phyloP scores from a whole-genome alignment of 1,140 invertebrate species.

The Caenorhabditis elegans region DNA sequence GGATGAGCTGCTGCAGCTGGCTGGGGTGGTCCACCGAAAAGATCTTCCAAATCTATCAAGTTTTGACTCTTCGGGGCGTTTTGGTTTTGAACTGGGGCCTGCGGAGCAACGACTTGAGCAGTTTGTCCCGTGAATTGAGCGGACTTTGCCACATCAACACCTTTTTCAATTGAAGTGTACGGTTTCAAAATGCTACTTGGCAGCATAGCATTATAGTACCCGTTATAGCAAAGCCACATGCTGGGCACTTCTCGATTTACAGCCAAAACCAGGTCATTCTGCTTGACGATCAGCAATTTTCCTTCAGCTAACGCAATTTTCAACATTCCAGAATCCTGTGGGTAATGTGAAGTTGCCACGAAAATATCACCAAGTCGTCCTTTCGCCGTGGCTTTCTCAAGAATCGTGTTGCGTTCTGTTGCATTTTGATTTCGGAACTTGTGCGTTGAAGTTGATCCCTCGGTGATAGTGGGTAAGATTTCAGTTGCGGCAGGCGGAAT shows the following conservation, averaged over 20 bases:
- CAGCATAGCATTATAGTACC: conserved; percentile 38
- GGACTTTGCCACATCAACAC: not conserved
- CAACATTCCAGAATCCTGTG: not conserved
- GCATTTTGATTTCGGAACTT: not conserved
- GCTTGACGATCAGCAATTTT: not conserved
- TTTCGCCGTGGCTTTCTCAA: not conserved
- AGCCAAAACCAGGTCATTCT: not conserved
- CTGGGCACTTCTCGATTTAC: not conserved
- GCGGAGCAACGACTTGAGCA: too few species aligned
- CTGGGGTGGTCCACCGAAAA: not conserved
- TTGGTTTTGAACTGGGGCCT: too few species aligned
- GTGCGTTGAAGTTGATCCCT: not conserved
- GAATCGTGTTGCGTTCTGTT: not conserved
- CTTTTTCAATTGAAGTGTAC: not conserved
- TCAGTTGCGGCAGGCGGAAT: not conserved
- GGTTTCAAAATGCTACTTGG: conserved; percentile 33
- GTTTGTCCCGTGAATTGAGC: not conserved
- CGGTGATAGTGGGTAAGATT: not conserved
- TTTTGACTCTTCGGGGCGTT: conserved; percentile 1
- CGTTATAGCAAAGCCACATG: conserved; percentile 37
- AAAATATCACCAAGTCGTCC: not conserved
- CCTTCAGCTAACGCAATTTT: not conserved
- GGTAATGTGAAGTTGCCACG: not conserved
- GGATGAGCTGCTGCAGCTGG: not conserved
- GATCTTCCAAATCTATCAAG: not conserved